A percentile compares a stretch with the other conserved stretches of the same genome.
Evolutionary conservation across 2,113 vertebrate species (phyloP).

Genomic region (Vidua macroura): DNA sequence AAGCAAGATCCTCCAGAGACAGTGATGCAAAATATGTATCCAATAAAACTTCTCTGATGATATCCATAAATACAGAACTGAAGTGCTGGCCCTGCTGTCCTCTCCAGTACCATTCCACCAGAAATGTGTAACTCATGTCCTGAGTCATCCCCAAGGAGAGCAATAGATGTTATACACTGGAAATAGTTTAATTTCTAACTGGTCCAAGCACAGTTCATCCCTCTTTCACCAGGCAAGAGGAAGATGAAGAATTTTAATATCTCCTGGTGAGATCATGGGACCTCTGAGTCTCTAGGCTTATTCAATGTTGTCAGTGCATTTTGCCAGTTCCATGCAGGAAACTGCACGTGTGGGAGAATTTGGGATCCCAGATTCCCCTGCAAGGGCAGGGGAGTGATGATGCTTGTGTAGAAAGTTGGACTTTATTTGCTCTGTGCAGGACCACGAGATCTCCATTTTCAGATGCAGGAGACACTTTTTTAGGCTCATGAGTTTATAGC

Average conservation of each 20-base stretch:
- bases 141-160: slow-evolving; percentile 56
- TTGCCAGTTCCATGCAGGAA: not conserved
- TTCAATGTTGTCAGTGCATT: not conserved
- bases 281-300: not conserved
- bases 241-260: slow-evolving; percentile 47
- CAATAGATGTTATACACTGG: slow-evolving; percentile 49
- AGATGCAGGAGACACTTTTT: not conserved
- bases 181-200: slow-evolving; percentile 50
- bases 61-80: slow-evolving; percentile 48
- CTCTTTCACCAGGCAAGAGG: slow-evolving; percentile 1
- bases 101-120: slow-evolving; percentile 12
- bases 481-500: not conserved
- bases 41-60: slow-evolving; percentile 52
- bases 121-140: slow-evolving; percentile 14
- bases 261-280: not conserved
- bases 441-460: not conserved
- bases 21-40: slow-evolving; percentile 45
- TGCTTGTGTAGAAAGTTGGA: not conserved
- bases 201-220: not conserved
- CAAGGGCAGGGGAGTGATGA: not conserved
- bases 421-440: not conserved
- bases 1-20: not conserved
- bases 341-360: not conserved
- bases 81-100: slow-evolving; percentile 38
- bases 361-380: not conserved